Evolutionary conservation across 2,888 invertebrate genomes (phyloP).

Genomic region (Drosophila paramelanica): DNA sequence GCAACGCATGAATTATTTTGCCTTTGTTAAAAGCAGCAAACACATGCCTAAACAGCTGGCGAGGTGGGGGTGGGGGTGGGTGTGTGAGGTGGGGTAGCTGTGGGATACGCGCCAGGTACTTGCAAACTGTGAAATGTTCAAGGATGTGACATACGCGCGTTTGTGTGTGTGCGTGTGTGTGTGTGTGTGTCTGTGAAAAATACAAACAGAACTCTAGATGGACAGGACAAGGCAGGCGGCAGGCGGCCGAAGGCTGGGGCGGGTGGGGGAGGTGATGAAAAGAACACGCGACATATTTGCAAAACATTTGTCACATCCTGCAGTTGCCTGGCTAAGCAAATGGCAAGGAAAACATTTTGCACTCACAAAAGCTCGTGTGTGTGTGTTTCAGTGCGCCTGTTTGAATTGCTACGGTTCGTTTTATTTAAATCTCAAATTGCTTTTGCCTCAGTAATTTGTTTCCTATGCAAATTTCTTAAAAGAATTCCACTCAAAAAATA

Average conservation of each 20-base stretch:
- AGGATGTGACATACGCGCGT: slow-evolving; percentile 31
- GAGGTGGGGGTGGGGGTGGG: background rate
- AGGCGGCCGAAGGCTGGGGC: background rate
- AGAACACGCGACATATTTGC: slow-evolving; percentile 65
- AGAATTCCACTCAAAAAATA: slow-evolving; percentile 10
- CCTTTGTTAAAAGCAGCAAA: slow-evolving; percentile 72
- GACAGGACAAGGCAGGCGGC: slow-evolving; percentile 32
- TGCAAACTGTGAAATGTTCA: slow-evolving; percentile 51
- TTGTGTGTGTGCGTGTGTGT: slow-evolving; percentile 18
- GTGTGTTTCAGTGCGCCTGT: slow-evolving; percentile 1
- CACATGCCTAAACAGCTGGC: slow-evolving; percentile 46
- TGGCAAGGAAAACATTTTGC: slow-evolving; percentile 61
- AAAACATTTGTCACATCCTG: slow-evolving; percentile 72
- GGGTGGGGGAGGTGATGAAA: slow-evolving; percentile 17
- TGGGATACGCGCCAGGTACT: slow-evolving; percentile 51
- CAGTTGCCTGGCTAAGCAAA: slow-evolving; percentile 47
- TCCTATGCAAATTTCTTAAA: slow-evolving; percentile 63
- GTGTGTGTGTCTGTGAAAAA: slow-evolving; percentile 29
- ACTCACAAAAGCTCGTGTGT: background rate
- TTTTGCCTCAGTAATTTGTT: slow-evolving; percentile 71
- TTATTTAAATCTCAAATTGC: slow-evolving; percentile 69
- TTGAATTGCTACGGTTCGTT: slow-evolving; percentile 36
- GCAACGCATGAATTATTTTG: slow-evolving; percentile 73
- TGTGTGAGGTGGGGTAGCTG: background rate
- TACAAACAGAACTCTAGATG: slow-evolving; percentile 23